Conservation (phyloP, 2,888 invertebrate genomes). For the Blastobasis lacticolella region DNA sequence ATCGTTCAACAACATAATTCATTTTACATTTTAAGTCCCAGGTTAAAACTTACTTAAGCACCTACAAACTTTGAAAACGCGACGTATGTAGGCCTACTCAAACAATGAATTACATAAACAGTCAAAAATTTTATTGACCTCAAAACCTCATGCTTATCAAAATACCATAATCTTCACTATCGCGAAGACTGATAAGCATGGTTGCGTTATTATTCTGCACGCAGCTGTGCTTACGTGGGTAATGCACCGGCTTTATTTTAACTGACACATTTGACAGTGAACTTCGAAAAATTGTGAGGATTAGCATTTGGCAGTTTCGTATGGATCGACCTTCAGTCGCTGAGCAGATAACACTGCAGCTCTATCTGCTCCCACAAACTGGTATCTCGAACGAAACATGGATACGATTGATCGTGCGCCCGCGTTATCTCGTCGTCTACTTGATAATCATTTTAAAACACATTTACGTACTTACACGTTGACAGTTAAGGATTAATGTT, state of each 20-base stretch:
- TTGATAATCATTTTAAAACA: constrained; percentile 65
- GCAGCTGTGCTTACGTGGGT: constrained; percentile 4
- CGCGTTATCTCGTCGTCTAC: constrained; percentile 48
- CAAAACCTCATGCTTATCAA: constrained; percentile 7
- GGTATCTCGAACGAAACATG: constrained; percentile 38
- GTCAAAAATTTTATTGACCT: constrained; percentile 4
- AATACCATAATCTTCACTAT: constrained; percentile 6
- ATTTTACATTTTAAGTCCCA: too few species aligned
- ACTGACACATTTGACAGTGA: constrained; percentile 26
- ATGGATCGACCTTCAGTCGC: constrained; percentile 45
- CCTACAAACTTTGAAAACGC: too few species aligned
- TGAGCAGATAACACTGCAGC: constrained; percentile 53
- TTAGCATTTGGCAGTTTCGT: constrained; percentile 35
- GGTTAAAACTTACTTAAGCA: too few species aligned
- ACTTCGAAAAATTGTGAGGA: constrained; percentile 24
- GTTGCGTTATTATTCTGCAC: constrained; percentile 1
- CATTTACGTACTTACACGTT: constrained; percentile 47
- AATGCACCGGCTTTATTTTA: constrained; percentile 17
- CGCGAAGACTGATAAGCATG: neutral
- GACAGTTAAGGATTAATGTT: constrained; percentile 45
- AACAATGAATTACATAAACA: too few species aligned
- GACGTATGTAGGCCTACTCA: too few species aligned
- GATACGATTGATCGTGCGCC: constrained; percentile 57
- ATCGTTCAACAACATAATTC: too few species aligned
- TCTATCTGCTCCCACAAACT: constrained; percentile 34